Evolutionary conservation across 2,797 vertebrate genomes (phyloP), one percentile per base, ranked within the genome.

Genomic region (Amblyopsis hoosieri): DNA sequence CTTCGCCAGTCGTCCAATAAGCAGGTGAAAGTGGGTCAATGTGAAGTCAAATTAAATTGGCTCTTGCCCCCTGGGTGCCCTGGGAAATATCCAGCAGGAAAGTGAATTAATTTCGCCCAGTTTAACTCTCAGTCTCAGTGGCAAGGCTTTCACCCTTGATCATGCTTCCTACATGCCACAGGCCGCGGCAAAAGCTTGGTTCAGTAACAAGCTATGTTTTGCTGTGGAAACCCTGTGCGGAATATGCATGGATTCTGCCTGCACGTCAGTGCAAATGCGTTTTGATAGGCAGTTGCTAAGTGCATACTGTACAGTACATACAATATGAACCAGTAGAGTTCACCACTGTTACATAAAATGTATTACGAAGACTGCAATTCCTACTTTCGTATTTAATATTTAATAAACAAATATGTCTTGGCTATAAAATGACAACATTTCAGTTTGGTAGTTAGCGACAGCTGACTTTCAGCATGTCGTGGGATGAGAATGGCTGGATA

Each of bases 71-170:
- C 68, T 75, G 80, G 23, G 90, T 91, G 87, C 84, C 87, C 87
- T 85, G 85, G 88, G 90, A 91, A 87, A 88, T 91, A 91, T 90
- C 89, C 81, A 82, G 87, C 84, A 89, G 88, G 88, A 87, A 84
- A 89, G 78, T 77, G 85, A 91, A 92, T 91, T 92, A 86, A 92
- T 91, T 92, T 92, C 88, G 84, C 86, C 89, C 84, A 91, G 81
- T 92, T 91, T 87, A 80, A 88, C 79, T 86, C 74, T 85, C 74
- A 33, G 84, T 89, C 86, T 90, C 88, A 79, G 82, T 71, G 79
- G 86, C 84, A 80, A 83, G 78, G 75, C 83, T 71, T 56, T 74
- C 77, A 7, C 62, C 85, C 87, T 87, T 89, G 82, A 86, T 86
- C 88, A 84, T 84, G 83, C 67, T 87, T 74, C 69, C 70, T 66